Evolutionary conservation across 23 tunicate genomes (phyloP).

Genomic region (Phallusia fumigata): DNA sequence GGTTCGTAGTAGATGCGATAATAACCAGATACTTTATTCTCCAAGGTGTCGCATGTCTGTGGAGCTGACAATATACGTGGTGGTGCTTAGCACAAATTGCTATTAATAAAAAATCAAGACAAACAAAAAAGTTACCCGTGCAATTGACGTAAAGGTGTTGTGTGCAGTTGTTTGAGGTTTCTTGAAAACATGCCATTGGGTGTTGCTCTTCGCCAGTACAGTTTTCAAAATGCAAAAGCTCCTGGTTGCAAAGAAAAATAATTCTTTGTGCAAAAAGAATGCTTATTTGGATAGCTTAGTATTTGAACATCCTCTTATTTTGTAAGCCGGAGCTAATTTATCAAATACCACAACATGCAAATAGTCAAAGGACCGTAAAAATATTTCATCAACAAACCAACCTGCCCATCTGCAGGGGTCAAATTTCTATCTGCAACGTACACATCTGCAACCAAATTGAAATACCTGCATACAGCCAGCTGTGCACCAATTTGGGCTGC

Average conservation of each 20-base stretch:
- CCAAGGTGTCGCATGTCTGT: too few relatives aligned
- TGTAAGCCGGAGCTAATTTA: too few relatives aligned
- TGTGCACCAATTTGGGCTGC: background rate
- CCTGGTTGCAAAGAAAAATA: too few relatives aligned
- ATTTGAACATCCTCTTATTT: too few relatives aligned
- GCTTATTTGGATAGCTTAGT: too few relatives aligned
- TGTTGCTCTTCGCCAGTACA: background rate
- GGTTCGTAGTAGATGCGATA: background rate
- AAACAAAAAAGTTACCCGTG: background rate
- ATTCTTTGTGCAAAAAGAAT: too few relatives aligned
- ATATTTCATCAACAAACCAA: too few relatives aligned
- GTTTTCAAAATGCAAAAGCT: background rate
- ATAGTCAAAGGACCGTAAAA: too few relatives aligned
- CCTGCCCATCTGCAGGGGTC: too few relatives aligned
- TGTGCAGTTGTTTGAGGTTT: background rate
- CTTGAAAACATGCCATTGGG: background rate
- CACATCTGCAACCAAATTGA: background rate
- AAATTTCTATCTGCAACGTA: background rate
- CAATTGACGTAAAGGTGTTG: conserved; percentile 1
- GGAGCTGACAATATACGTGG: background rate
- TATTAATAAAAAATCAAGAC: background rate
- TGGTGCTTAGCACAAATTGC: background rate
- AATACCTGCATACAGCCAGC: background rate
- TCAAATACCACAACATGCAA: too few relatives aligned
- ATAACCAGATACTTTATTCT: background rate